phyloP scores from a whole-genome alignment of 2,113 vertebrate genomes.

The Tylochromis polylepis region DNA sequence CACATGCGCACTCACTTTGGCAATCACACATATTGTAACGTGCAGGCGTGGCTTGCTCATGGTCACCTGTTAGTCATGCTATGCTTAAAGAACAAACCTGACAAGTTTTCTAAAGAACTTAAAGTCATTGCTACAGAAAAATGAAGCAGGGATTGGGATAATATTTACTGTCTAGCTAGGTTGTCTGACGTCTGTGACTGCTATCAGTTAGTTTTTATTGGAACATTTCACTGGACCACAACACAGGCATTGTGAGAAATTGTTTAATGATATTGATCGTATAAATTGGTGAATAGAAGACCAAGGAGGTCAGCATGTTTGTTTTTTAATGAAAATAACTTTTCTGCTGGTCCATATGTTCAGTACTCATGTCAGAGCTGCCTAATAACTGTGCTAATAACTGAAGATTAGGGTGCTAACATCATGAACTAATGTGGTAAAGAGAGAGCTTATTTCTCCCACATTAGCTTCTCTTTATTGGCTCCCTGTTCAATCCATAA shows the following conservation, averaged over 20 bases:
- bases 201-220: not conserved
- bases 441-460: not conserved
- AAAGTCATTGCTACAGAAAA: not conserved
- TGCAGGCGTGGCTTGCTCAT: not conserved
- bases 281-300: not conserved
- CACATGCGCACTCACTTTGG: not conserved
- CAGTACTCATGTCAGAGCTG: not conserved
- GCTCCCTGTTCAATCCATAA: not conserved
- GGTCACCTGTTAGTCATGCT: conserved; percentile 9
- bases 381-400: not conserved
- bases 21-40: not conserved
- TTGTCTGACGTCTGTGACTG: not conserved
- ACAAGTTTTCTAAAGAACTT: not conserved
- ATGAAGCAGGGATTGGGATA: not conserved
- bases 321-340: not conserved
- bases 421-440: not conserved
- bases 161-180: not conserved
- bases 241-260: not conserved
- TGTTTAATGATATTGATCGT: not conserved
- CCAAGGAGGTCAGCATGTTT: not conserved
- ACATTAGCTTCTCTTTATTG: not conserved
- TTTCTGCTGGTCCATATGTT: not conserved
- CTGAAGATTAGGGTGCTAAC: not conserved
- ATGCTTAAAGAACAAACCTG: not conserved
- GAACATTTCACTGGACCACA: not conserved